A percentile compares a stretch with the other conserved stretches of the same genome.
phyloP scores from a whole-genome alignment of 2,888 invertebrate species.

The Cepaea hortensis region DNA sequence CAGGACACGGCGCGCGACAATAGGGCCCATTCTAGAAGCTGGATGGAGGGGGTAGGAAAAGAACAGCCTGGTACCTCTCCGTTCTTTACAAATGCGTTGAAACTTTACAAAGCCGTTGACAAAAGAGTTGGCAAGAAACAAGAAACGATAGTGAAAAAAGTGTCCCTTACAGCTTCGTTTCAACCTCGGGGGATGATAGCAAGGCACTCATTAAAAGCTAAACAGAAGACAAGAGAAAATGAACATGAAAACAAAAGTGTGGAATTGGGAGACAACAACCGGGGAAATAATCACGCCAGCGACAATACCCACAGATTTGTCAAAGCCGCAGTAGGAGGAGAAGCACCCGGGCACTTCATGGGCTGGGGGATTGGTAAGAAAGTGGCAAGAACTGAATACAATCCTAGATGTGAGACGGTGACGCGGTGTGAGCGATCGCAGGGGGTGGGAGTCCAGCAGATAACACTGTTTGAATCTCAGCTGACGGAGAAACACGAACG shows the following conservation, averaged over 20 bases:
- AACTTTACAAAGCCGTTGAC: not conserved
- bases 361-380: too few species aligned
- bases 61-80: slow-evolving; percentile 16
- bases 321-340: not conserved
- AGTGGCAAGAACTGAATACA: not conserved
- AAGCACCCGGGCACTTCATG: too few species aligned
- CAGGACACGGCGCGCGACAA: slow-evolving; percentile 2
- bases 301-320: not conserved
- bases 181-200: not conserved
- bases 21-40: not conserved
- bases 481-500: too few species aligned
- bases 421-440: too few species aligned
- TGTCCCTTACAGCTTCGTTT: not conserved
- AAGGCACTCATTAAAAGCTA: not conserved
- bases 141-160: not conserved
- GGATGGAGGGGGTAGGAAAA: slow-evolving; percentile 6
- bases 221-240: not conserved
- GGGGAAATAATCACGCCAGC: not conserved
- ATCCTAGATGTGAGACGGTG: not conserved
- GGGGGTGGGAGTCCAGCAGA: too few species aligned
- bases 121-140: not conserved
- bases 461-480: too few species aligned
- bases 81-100: not conserved
- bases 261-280: not conserved
- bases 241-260: slow-evolving; percentile 6